Base-by-base conservation (phyloP, 2,797 vertebrate species). In the Oryzias sinensis region DNA sequence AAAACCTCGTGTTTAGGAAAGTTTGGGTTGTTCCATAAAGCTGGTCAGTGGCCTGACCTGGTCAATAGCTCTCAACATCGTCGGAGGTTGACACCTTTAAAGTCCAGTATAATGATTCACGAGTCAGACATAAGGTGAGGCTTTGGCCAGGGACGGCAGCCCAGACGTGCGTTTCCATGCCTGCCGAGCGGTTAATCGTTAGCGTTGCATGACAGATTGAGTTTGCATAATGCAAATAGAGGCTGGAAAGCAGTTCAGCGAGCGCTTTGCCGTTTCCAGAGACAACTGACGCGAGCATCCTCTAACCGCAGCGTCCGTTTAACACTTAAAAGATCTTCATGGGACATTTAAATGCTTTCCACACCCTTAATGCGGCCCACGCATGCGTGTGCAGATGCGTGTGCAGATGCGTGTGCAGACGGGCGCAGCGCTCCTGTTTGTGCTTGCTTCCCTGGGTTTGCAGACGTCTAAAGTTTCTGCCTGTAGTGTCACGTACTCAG, bases 381-480 rank as follows among this genome's bases (percentile, higher is more conserved):
- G 66, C 53, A 45, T 4, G 53, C 44, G 70, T 27, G 67, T 41
- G 51, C 69, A 76, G 63, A 79, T n/a, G n/a, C n/a, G n/a, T n/a
- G n/a, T n/a, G n/a, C n/a, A n/a, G n/a, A 45, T 3, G 53, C 44
- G 70, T 27, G 67, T 41, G 51, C 69, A 76, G 63, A 79, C 74
- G 53, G 59, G 63, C 62, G 15, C 29, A 70, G 56, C 65, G 53
- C 70, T 65, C 67, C 66, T 52, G 65, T 68, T 87, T 89, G 87
- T 91, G 89, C 85, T 88, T 87, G 66, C 72, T 66, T 76, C 62
- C 15, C 60, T 59, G 65, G 42, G 16, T 43, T 15, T 43, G 42
- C 15, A 43, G 42, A 43, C 16, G 43, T 44, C 33, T 44, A 43
- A 43, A 7, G n/a, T n/a, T 16, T 44, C 42, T 27, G 41, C 17